phyloP scores from a whole-genome alignment of 2,113 vertebrate species.

The Protomyctophum bolini region DNA sequence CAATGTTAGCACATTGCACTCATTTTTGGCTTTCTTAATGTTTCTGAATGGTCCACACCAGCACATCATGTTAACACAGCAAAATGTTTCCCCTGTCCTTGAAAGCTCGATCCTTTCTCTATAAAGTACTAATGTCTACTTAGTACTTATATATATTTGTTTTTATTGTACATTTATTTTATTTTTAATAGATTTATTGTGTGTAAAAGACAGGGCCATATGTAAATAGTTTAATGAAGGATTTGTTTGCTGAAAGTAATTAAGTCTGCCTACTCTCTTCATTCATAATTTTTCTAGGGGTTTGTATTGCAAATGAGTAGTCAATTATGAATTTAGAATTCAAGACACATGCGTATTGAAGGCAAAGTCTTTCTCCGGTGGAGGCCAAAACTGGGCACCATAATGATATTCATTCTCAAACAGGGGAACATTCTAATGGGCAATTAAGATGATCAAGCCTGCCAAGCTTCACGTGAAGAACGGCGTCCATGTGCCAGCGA shows the following conservation, averaged over 20 bases:
- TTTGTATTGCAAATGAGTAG: constrained; percentile 71
- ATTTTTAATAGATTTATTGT: neutral
- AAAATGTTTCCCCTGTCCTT: constrained; percentile 14
- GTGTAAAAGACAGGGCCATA: constrained; percentile 32
- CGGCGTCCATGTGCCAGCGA: constrained; percentile 74
- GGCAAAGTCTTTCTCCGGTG: constrained; percentile 71
- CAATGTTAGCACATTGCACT: constrained; percentile 12
- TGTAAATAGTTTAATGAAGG: constrained; percentile 51
- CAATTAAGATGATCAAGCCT: constrained; percentile 87
- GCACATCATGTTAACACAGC: constrained; percentile 9
- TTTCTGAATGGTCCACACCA: neutral
- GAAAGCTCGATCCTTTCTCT: constrained; percentile 17
- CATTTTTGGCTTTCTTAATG: neutral
- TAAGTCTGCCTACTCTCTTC: constrained; percentile 64
- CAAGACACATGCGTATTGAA: constrained; percentile 69
- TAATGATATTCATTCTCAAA: constrained; percentile 87
- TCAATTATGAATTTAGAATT: constrained; percentile 75
- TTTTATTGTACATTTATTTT: constrained; percentile 18
- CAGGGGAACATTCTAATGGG: constrained; percentile 85
- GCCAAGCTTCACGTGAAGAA: constrained; percentile 82
- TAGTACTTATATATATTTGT: constrained; percentile 13
- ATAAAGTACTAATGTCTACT: neutral
- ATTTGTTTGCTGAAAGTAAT: constrained; percentile 63
- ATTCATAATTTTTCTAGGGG: constrained; percentile 69
- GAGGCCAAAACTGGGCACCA: constrained; percentile 72